Percentiles rank a stretch among this genome's conserved stretches.
Conservation (phyloP, 2,797 vertebrate genomes). For the Crenichthys baileyi region DNA sequence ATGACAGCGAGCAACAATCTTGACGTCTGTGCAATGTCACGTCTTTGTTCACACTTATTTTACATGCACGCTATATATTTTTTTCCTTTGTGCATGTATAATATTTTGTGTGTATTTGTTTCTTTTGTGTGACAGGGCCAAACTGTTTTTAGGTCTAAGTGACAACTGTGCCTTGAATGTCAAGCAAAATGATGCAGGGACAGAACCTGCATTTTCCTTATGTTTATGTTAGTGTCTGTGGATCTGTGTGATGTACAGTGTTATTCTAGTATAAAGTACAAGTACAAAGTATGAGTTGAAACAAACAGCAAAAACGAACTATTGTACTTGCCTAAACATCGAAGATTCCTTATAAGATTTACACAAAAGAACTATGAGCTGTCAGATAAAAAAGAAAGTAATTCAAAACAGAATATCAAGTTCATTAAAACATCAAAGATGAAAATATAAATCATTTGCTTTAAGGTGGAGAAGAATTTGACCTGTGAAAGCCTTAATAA, state of each 20-base stretch:
- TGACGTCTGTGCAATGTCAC: neutral
- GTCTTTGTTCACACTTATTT: conserved; percentile 10
- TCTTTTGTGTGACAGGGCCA: conserved; percentile 24
- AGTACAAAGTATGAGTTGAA: neutral
- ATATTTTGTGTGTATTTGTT: conserved; percentile 1
- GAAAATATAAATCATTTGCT: neutral
- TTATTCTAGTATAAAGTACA: neutral
- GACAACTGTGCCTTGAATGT: conserved; percentile 66
- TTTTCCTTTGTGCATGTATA: neutral
- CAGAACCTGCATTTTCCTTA: conserved; percentile 58
- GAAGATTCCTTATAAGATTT: neutral
- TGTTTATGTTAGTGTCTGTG: conserved; percentile 20
- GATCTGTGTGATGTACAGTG: neutral
- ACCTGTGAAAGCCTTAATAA: neutral
- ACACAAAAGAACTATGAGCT: neutral
- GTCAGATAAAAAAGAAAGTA: neutral
- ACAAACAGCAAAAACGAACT: neutral
- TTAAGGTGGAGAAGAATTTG: neutral
- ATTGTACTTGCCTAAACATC: neutral
- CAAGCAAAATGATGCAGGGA: conserved; percentile 61
- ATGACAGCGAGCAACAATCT: neutral
- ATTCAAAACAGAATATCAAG: neutral
- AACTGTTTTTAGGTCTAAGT: conserved; percentile 54
- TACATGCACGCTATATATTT: neutral
- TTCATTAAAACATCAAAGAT: neutral